Evolutionary conservation across 2,888 invertebrate species (phyloP), one percentile per base, ranked within the genome.

Genomic region (Pristionchus entomophagus): DNA sequence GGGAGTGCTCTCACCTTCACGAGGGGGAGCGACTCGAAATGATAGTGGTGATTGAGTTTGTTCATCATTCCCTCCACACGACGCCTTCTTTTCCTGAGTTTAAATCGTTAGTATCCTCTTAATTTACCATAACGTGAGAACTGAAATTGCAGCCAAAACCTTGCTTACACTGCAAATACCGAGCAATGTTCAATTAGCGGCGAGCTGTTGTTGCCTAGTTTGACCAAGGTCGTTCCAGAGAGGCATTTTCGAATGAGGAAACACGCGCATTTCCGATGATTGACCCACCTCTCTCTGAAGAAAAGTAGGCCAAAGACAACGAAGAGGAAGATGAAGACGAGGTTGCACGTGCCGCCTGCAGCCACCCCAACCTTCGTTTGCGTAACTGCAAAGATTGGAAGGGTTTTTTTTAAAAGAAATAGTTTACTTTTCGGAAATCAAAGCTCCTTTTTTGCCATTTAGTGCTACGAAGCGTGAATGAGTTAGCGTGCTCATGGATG

Each of bases 261-360:
- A 65, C 0, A 32, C 35, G 32, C n/a, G 17, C 56, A 22, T 56
- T 56, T 14, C 56, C 14, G 45, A 59, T 26, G 10, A 59, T 12
- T 59, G 29, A 5, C 65, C 22, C 38, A 84, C 84, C 84, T 38
- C 26, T 84, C 84, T 49, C 51, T n/a, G 65, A 84, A 26, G 49
- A 65, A 65, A 45, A 84, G 84, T 22, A 84, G 53, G 65, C 51
- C 84, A 38, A 84, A 32, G 17, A 84, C 45, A 45, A 84, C 35
- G 35, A 59, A 12, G 62, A 84, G 32, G 49, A 84, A 62, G 32
- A 84, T 45, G 45, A 84, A 51, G 32, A 65, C 35, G 62, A 65
- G 22, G 26, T 84, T 84, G 41, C 45, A 29, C 19, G 49, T 53
- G 32, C 84, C 65, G 10, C 84, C 84, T 29, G 84, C 84, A 3